A percentile compares a stretch with the other conserved stretches of the same genome.
phyloP scores from a whole-genome alignment of 2,888 invertebrate genomes.

The Ptycholaimellus sp. region DNA sequence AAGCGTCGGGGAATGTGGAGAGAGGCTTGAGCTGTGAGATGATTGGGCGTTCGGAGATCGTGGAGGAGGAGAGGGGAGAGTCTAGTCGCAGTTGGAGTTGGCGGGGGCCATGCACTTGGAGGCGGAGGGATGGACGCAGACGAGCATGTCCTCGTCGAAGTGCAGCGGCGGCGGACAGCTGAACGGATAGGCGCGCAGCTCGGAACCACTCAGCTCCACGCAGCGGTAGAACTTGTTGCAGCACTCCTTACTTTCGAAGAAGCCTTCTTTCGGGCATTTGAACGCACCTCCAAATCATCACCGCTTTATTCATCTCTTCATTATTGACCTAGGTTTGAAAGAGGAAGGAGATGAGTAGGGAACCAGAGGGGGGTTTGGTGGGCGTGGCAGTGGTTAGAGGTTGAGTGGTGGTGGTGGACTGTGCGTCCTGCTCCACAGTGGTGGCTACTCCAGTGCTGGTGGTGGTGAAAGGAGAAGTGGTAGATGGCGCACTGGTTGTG shows the following conservation, averaged over 20 bases:
- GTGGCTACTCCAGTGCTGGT: neutral
- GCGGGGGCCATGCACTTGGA: neutral
- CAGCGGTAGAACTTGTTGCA: slow-evolving; percentile 1
- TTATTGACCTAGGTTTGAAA: too few relatives aligned
- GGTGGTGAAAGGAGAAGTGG: neutral
- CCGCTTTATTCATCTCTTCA: too few relatives aligned
- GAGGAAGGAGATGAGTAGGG: neutral
- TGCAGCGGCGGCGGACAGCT: slow-evolving; percentile 73
- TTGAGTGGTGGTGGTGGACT: neutral
- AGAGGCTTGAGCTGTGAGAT: too few relatives aligned
- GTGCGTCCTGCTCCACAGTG: neutral
- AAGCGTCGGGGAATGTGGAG: too few relatives aligned
- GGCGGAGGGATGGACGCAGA: slow-evolving; percentile 61
- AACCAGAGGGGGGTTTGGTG: neutral
- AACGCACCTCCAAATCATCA: too few relatives aligned
- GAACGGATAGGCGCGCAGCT: slow-evolving; percentile 65
- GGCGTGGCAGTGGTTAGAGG: neutral
- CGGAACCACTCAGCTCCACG: too few relatives aligned
- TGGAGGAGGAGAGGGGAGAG: neutral
- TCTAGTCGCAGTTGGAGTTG: neutral
- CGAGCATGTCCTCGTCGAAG: slow-evolving; percentile 70
- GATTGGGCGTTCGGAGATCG: too few relatives aligned
- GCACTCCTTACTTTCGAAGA: neutral
- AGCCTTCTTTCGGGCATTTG: neutral
- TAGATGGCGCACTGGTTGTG: neutral